A percentile compares a stretch with the other conserved stretches of the same genome.
Evolutionary conservation across 2,888 invertebrate species (phyloP).

Genomic region (Drosophila nr. medialis): DNA sequence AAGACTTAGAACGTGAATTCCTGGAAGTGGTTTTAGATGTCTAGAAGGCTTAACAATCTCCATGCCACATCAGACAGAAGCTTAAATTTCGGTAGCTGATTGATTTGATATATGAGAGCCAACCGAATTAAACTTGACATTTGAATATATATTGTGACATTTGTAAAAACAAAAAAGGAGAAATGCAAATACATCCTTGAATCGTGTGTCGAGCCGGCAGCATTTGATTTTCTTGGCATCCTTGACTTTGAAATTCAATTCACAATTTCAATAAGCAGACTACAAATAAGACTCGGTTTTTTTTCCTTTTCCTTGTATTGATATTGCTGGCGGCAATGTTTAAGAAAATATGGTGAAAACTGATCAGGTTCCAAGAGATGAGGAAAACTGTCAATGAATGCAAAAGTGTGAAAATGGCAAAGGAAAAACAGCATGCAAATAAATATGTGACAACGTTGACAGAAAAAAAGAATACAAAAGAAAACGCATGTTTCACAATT

Average conservation of each 20-base stretch:
- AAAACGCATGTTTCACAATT: constrained; percentile 16
- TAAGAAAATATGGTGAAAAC: constrained; percentile 34
- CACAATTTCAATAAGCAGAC: constrained; percentile 70
- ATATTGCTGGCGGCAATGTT: constrained; percentile 23
- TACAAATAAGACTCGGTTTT: constrained; percentile 55
- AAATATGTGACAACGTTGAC: constrained; percentile 23
- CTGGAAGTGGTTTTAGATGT: neutral
- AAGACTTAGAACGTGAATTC: too few relatives aligned
- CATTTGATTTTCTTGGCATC: constrained; percentile 15
- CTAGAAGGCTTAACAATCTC: neutral
- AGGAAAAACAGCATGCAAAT: constrained; percentile 22
- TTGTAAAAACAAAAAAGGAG: neutral
- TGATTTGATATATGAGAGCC: constrained; percentile 2
- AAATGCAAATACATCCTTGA: constrained; percentile 4
- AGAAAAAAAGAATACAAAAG: neutral
- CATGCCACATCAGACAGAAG: neutral
- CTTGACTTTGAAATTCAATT: constrained; percentile 54
- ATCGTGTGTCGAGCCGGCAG: constrained; percentile 8
- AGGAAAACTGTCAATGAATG: constrained; percentile 11
- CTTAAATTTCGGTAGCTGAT: neutral
- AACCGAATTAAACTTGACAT: constrained; percentile 19
- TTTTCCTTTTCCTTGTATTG: neutral
- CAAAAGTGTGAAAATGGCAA: constrained; percentile 27
- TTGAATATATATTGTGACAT: constrained; percentile 17
- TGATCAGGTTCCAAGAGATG: constrained; percentile 39